Evolutionary conservation across 1,140 invertebrate genomes (phyloP).

Genomic region (Pogonomyrmex californicus): DNA sequence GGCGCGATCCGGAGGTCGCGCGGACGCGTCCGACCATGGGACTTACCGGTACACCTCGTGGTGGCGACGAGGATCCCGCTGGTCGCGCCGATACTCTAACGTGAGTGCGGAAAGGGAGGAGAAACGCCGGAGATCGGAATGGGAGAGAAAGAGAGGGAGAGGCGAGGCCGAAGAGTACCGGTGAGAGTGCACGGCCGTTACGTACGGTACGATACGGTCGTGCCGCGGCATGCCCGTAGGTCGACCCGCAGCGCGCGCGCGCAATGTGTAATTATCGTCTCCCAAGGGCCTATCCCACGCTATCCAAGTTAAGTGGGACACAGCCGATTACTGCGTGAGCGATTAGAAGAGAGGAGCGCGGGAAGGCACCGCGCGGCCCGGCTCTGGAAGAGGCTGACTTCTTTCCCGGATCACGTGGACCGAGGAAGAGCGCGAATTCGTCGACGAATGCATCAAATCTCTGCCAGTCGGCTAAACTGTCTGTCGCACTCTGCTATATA

Average conservation of each 20-base stretch:
- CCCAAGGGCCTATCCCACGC: conserved; percentile 84
- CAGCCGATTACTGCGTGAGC: conserved; percentile 77
- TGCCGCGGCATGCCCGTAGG: conserved; percentile 73
- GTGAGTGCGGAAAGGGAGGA: conserved; percentile 48
- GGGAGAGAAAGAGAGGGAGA: conserved; percentile 55
- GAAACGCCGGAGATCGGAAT: conserved; percentile 8
- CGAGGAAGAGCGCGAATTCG: background rate
- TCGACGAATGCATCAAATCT: background rate
- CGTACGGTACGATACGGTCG: conserved; percentile 75
- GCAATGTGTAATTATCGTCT: conserved; percentile 83
- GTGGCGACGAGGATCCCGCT: conserved; percentile 66
- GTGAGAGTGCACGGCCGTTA: conserved; percentile 77
- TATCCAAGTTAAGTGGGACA: conserved; percentile 80
- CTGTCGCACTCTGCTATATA: background rate
- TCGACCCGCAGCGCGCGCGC: conserved; percentile 69
- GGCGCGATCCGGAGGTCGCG: conserved; percentile 78
- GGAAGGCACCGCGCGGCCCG: background rate
- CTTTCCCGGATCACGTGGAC: background rate
- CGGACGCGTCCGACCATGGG: conserved; percentile 68
- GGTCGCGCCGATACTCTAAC: conserved; percentile 58
- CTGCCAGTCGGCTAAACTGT: background rate
- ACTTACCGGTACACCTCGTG: conserved; percentile 68
- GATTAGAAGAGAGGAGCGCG: conserved; percentile 72
- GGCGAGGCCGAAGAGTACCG: conserved; percentile 71
- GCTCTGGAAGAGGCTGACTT: conserved; percentile 42